Base-by-base conservation (phyloP, 2,113 vertebrate genomes). In the Halcyon malimbica region DNA sequence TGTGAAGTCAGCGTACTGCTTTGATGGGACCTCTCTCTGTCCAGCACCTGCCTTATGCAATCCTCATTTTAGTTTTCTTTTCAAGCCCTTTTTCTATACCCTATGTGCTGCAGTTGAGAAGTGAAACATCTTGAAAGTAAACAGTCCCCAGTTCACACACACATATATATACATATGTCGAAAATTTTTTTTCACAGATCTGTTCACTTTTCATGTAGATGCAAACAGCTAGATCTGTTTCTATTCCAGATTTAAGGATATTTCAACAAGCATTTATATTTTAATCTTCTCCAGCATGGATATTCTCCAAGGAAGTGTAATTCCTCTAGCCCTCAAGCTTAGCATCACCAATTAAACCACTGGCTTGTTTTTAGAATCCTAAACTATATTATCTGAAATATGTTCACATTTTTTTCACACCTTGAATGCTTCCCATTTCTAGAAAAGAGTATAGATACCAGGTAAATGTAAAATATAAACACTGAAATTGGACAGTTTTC, bases 391-490 rank as follows among this genome's bases (percentile, higher is more conserved):
- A 12, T 92, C 41, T 56, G 23, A 83, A 77, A 73, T 20, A 39
- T 3, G 4, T 44, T 23, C 7, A 13, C 2, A 5, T n/a, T 7
- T 78, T 37, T 53, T 25, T 1, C 18, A 51, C 10, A 14, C 19
- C 24, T 37, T 62, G n/a, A 67, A 54, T 64, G 5, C 10, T 68
- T 80, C 31, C 35, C 20, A 56, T 83, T 71, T 63, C 37, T 60
- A 60, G 59, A 68, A 85, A 94, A 50, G 13, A 63, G 14, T 28
- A 67, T 2, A 46, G 20, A 67, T 35, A 76, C 9, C 20, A 76
- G 26, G 11, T 53, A 88, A 87, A 85, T 16, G 5, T 84, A 65
- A 91, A 83, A 87, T 21, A 87, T 6, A 93, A 81, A 63, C 48
- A 86, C 7, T 65, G 37, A 81, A 88, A 82, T 2, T 17, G 31